Evolutionary conservation across 2,113 vertebrate species (phyloP).

Genomic region (Paratilapia polleni): DNA sequence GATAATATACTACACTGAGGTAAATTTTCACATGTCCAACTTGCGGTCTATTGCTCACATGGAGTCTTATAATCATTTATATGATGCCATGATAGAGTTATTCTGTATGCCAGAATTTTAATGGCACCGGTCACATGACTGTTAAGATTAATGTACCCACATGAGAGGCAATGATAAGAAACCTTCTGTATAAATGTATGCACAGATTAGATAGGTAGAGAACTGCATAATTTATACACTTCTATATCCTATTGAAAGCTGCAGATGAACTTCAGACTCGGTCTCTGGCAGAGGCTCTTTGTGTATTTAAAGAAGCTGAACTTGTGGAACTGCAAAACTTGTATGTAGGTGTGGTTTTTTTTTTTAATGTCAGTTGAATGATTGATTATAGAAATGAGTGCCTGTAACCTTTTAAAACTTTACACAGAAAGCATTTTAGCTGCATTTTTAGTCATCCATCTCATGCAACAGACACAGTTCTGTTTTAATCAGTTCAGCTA

Average conservation of each 20-base stretch:
- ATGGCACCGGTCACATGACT: conserved; percentile 5
- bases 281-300: conserved; percentile 20
- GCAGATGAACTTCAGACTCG: background rate
- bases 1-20: background rate
- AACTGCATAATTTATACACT: conserved; percentile 36
- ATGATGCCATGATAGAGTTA: background rate
- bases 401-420: background rate
- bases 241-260: conserved; percentile 29
- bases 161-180: conserved; percentile 48
- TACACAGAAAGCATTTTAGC: background rate
- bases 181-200: conserved; percentile 28
- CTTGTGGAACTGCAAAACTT: conserved; percentile 6
- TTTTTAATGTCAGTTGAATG: background rate
- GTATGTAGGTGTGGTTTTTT: background rate
- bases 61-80: background rate
- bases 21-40: background rate
- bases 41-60: background rate
- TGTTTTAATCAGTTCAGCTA: conserved; percentile 20
- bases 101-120: conserved; percentile 25
- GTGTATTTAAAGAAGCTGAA: conserved; percentile 3
- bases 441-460: background rate
- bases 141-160: conserved; percentile 28
- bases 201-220: conserved; percentile 22
- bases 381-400: background rate
- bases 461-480: background rate